Evolutionary conservation across 2,113 vertebrate genomes (phyloP).

Genomic region (Oryzias celebensis): DNA sequence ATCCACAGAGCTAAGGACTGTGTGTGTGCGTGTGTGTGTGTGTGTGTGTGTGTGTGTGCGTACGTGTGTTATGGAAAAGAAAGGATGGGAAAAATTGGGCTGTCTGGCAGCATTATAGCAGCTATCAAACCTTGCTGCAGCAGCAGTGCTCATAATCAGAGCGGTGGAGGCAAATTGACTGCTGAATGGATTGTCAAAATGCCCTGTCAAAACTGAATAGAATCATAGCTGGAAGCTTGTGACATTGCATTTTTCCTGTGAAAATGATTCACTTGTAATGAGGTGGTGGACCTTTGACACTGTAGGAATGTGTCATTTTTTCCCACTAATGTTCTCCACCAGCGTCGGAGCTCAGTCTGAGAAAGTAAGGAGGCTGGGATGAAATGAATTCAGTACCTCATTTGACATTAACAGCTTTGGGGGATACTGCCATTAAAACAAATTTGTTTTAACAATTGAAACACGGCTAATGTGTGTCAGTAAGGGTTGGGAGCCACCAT

Average conservation of each 20-base stretch:
- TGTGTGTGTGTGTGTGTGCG: constrained; percentile 1
- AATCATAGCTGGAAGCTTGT: constrained; percentile 37
- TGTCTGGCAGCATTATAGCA: constrained; percentile 66
- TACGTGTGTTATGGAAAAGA: constrained; percentile 31
- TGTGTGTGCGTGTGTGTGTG: constrained; percentile 3
- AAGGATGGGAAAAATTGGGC: constrained; percentile 53
- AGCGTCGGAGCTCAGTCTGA: constrained; percentile 28
- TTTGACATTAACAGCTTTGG: constrained; percentile 34
- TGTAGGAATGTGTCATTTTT: constrained; percentile 43
- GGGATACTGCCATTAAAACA: constrained; percentile 38
- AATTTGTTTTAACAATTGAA: constrained; percentile 52
- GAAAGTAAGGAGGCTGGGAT: not conserved
- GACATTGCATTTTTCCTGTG: constrained; percentile 19
- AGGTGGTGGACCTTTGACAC: constrained; percentile 55
- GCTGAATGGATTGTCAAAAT: constrained; percentile 64
- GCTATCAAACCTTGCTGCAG: constrained; percentile 61
- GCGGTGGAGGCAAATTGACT: constrained; percentile 62
- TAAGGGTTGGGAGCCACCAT: constrained; percentile 16
- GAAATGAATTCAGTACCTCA: constrained; percentile 25
- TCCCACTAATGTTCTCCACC: constrained; percentile 47
- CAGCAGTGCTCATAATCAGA: constrained; percentile 60
- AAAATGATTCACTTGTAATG: constrained; percentile 54
- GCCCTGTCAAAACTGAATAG: constrained; percentile 53
- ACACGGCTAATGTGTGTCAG: constrained; percentile 16
- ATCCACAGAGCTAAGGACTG: constrained; percentile 40